Evolutionary conservation across 2,113 vertebrate genomes (phyloP).

Genomic region (Marmota monax): DNA sequence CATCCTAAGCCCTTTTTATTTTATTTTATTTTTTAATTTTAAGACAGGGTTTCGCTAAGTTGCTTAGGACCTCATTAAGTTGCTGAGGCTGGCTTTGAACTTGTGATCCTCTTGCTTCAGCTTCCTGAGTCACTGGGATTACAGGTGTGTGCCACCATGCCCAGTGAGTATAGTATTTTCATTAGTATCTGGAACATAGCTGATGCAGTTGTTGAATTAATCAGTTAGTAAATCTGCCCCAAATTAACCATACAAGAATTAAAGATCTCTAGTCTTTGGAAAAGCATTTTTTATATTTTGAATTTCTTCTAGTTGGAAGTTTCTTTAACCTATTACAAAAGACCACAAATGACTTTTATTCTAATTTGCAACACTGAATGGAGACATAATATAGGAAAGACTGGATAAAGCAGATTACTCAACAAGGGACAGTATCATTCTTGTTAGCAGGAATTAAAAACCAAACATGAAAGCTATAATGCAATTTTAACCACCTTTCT

Average conservation of each 20-base stretch:
- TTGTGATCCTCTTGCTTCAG: no score
- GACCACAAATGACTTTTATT: background rate
- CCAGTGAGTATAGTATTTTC: background rate
- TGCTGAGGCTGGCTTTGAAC: no score
- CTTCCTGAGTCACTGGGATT: no score
- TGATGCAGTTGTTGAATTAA: slow-evolving; percentile 38
- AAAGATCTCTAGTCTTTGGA: slow-evolving; percentile 49
- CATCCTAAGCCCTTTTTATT: no score
- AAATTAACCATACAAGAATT: slow-evolving; percentile 74
- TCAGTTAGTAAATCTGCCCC: background rate
- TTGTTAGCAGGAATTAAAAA: slow-evolving; percentile 26
- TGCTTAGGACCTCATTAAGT: no score
- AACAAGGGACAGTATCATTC: background rate
- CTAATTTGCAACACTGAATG: slow-evolving; percentile 28
- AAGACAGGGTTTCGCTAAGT: no score
- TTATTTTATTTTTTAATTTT: no score
- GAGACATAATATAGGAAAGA: slow-evolving; percentile 5
- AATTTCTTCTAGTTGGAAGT: background rate
- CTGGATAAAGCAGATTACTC: background rate
- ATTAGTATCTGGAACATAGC: background rate
- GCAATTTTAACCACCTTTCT: slow-evolving; percentile 40
- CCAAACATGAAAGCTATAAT: slow-evolving; percentile 3
- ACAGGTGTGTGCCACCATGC: no score
- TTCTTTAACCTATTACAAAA: background rate
- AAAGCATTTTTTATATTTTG: slow-evolving; percentile 39